Conservation (phyloP, 2,797 vertebrate species). For the Benthosema pterotum region DNA sequence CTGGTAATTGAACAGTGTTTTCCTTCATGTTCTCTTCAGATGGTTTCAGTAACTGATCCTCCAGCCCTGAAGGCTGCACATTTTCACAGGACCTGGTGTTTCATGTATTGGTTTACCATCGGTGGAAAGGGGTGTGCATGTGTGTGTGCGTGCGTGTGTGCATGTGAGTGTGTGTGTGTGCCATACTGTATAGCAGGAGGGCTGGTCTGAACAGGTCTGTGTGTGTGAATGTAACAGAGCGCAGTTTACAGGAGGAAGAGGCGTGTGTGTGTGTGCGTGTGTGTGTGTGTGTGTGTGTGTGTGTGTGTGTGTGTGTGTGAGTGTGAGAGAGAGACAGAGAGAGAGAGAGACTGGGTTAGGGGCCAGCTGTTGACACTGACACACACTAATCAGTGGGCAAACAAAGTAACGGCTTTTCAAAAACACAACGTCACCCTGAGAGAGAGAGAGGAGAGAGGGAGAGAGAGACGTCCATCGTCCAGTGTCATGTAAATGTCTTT, state of each 20-base stretch:
- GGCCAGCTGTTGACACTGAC: slow-evolving; percentile 82
- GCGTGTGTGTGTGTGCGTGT: slow-evolving; percentile 34
- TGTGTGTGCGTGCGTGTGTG: slow-evolving; percentile 11
- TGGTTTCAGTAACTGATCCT: slow-evolving; percentile 23
- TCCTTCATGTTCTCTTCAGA: slow-evolving; percentile 30
- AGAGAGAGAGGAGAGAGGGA: slow-evolving; percentile 24
- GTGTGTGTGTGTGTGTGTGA: slow-evolving; percentile 46
- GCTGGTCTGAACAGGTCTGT: slow-evolving; percentile 77
- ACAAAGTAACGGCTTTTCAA: slow-evolving; percentile 74
- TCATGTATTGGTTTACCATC: slow-evolving; percentile 32
- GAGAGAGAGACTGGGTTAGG: slow-evolving; percentile 47
- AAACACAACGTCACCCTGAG: background rate
- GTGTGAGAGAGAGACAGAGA: slow-evolving; percentile 35
- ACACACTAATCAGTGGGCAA: slow-evolving; percentile 81
- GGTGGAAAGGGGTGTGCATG: slow-evolving; percentile 3
- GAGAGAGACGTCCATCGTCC: slow-evolving; percentile 63
- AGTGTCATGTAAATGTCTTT: slow-evolving; percentile 81
- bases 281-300: slow-evolving; percentile 39
- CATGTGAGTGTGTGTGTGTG: slow-evolving; percentile 27
- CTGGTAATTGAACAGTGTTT: too few relatives aligned
- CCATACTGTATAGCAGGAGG: slow-evolving; percentile 50
- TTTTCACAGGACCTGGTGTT: slow-evolving; percentile 13
- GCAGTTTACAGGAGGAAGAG: slow-evolving; percentile 67
- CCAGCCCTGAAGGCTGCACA: slow-evolving; percentile 28
- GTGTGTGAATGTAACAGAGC: slow-evolving; percentile 62